A percentile compares a stretch with the other conserved stretches of the same genome.
Conservation (phyloP, 2,113 vertebrate species). For the Pagrus major region DNA sequence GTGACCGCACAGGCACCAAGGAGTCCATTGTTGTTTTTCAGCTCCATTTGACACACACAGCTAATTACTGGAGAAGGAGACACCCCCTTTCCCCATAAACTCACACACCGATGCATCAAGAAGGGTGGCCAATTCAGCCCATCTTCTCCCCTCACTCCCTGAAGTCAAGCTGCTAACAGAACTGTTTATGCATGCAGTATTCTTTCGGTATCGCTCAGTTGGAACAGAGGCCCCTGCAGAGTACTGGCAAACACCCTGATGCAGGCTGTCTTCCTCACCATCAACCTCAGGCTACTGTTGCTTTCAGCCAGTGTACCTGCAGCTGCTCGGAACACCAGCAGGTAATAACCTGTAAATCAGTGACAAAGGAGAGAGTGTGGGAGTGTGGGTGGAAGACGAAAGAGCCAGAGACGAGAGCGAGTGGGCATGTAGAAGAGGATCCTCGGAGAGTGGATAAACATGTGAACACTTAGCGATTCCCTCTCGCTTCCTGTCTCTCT, state of each 20-base stretch:
- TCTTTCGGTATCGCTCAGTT: constrained; percentile 38
- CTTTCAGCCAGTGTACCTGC: constrained; percentile 21
- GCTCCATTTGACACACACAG: constrained; percentile 58
- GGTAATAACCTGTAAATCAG: constrained; percentile 58
- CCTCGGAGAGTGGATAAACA: constrained; percentile 76
- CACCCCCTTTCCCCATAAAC: constrained; percentile 1
- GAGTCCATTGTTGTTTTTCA: constrained; percentile 48
- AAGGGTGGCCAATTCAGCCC: constrained; percentile 47
- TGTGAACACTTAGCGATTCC: constrained; percentile 72
- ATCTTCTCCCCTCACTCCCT: constrained; percentile 50
- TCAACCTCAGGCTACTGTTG: constrained; percentile 32
- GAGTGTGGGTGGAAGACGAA: constrained; percentile 70
- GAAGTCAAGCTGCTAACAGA: constrained; percentile 50
- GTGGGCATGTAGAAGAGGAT: constrained; percentile 73
- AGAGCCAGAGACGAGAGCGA: constrained; percentile 61
- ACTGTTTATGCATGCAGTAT: constrained; percentile 47
- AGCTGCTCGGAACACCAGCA: constrained; percentile 41
- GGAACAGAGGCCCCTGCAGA: constrained; percentile 43
- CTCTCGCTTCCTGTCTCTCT: constrained; percentile 65
- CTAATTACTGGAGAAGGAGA: constrained; percentile 53
- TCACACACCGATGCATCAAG: constrained; percentile 23
- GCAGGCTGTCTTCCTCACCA: constrained; percentile 8
- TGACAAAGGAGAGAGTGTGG: constrained; percentile 63
- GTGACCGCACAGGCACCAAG: constrained; percentile 11
- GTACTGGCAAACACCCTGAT: constrained; percentile 37